A percentile compares a stretch with the other conserved stretches of the same genome.
phyloP scores from a whole-genome alignment of 1,140 invertebrate species.

The Procambarus clarkii region DNA sequence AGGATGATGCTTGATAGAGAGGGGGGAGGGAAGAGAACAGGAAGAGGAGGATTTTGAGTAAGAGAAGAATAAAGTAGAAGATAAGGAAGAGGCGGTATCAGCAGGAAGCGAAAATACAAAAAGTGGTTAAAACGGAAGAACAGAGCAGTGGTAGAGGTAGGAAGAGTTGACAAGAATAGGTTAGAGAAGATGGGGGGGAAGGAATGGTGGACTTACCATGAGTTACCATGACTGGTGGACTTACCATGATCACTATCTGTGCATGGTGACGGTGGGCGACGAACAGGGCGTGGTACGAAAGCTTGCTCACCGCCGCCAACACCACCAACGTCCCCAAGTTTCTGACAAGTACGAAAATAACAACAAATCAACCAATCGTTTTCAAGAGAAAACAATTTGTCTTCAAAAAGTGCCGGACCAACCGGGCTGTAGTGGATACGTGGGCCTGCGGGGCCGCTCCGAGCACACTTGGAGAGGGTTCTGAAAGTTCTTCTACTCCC shows the following conservation, averaged over 20 bases:
- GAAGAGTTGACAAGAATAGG: too few species aligned
- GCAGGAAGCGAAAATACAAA: too few species aligned
- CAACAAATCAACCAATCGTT: too few species aligned
- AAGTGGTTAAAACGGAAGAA: too few species aligned
- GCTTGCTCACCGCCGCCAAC: conserved; percentile 81
- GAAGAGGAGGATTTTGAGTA: conserved; percentile 16
- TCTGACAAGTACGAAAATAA: conserved; percentile 74
- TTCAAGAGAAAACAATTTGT: too few species aligned
- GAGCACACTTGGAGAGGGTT: too few species aligned
- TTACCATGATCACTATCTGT: conserved; percentile 70
- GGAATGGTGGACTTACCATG: not conserved
- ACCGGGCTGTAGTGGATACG: too few species aligned
- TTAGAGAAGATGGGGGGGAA: not conserved
- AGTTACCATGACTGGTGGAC: too few species aligned
- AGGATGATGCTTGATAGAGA: not conserved
- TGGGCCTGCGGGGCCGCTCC: too few species aligned
- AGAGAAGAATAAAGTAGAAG: not conserved
- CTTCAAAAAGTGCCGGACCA: too few species aligned
- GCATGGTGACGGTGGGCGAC: conserved; percentile 73
- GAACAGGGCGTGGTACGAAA: conserved; percentile 82
- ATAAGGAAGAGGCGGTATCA: not conserved
- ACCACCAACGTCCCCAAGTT: conserved; percentile 90
- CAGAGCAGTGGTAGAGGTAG: not conserved
- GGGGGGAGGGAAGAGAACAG: not conserved
- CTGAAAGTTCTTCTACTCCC: too few species aligned